phyloP scores from a whole-genome alignment of 2,888 invertebrate species.

The Ormyrus thymus region DNA sequence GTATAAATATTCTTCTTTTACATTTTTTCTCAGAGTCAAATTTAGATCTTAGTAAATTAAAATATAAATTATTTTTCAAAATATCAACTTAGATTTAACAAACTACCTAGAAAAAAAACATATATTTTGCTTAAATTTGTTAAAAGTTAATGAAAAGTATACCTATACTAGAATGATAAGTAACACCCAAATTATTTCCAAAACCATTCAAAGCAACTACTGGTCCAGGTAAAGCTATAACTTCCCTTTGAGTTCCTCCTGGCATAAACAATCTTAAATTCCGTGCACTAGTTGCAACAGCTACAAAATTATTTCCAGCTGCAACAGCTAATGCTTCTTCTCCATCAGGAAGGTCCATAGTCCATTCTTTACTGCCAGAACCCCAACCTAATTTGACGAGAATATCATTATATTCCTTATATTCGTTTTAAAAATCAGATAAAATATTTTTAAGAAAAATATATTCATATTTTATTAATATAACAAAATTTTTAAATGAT shows the following conservation, averaged over 20 bases:
- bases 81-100: not conserved
- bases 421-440: not conserved
- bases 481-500: not conserved
- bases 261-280: slow-evolving; percentile 89
- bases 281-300: slow-evolving; percentile 85
- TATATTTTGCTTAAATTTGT: too few relatives aligned
- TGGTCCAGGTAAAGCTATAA: slow-evolving; percentile 84
- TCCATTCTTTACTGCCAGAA: slow-evolving; percentile 91
- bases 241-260: slow-evolving; percentile 90
- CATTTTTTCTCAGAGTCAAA: too few relatives aligned
- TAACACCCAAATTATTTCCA: slow-evolving; percentile 79
- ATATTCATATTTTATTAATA: not conserved
- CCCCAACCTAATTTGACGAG: slow-evolving; percentile 73
- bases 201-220: slow-evolving; percentile 82
- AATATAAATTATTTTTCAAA: not conserved
- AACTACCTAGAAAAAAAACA: too few relatives aligned
- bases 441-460: not conserved
- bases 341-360: slow-evolving; percentile 83
- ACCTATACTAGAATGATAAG: slow-evolving; percentile 80
- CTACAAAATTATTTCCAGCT: slow-evolving; percentile 84
- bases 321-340: slow-evolving; percentile 85
- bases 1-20: not conserved
- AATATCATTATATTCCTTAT: not conserved
- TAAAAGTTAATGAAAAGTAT: slow-evolving; percentile 61
- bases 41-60: not conserved